Conservation (phyloP, 2,113 vertebrate genomes). For the Oxyura jamaicensis region DNA sequence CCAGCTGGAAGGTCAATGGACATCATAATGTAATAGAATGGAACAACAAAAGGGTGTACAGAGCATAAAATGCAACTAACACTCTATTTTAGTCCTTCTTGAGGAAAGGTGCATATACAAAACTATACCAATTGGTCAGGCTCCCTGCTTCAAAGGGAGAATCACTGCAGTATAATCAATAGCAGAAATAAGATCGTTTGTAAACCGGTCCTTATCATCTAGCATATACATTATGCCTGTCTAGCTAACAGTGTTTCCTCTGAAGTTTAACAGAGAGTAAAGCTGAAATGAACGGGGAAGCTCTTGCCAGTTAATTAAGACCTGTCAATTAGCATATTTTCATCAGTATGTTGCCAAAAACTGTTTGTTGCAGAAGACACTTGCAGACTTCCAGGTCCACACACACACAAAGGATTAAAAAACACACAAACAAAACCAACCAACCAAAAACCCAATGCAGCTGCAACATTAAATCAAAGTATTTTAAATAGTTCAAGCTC, state of each 20-base stretch:
- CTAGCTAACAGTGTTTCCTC: neutral
- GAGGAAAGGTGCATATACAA: neutral
- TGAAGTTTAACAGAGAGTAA: neutral
- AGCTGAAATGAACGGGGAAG: neutral
- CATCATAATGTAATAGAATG: neutral
- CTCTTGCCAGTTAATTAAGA: slow-evolving; percentile 48
- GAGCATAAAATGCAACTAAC: neutral
- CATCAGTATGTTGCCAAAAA: neutral
- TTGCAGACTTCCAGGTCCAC: neutral
- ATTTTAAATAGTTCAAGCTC: neutral
- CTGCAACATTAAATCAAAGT: neutral
- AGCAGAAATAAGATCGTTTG: neutral
- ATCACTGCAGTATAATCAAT: neutral
- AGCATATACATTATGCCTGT: neutral
- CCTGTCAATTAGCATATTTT: neutral
- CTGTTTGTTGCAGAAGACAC: neutral
- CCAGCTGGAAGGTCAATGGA: neutral
- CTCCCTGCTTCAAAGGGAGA: neutral
- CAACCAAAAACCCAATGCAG: neutral
- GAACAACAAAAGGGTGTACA: neutral
- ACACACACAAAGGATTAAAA: neutral
- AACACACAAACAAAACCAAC: neutral
- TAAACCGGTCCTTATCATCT: neutral
- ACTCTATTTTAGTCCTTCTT: neutral
- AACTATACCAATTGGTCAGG: neutral